These are phyloP conservation scores for Dromiciops gliroides DNA, from an alignment of 2,113 vertebrate species.

Conservation along the genomic window DNA sequence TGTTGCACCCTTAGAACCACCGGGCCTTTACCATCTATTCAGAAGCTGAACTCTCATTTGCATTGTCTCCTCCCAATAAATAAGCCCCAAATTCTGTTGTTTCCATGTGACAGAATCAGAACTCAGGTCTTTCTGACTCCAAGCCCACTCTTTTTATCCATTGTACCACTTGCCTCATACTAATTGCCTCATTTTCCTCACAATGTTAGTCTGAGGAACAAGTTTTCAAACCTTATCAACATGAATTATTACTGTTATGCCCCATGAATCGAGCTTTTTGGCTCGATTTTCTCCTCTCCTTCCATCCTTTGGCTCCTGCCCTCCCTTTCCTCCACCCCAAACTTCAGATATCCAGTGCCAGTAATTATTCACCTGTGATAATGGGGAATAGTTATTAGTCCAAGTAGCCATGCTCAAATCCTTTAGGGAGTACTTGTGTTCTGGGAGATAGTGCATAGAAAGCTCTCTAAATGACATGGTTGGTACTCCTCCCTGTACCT, in stretches of 20 bases:
- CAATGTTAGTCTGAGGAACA: neutral
- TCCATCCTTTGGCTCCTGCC: neutral
- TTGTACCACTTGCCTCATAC: neutral
- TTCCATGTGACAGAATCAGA: too few relatives aligned
- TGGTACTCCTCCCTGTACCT: neutral
- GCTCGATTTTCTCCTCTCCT: neutral
- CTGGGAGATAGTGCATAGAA: neutral
- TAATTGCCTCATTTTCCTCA: neutral
- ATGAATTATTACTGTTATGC: neutral
- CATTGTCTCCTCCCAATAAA: neutral
- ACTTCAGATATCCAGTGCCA: neutral
- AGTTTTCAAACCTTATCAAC: neutral
- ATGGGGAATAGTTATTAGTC: neutral
- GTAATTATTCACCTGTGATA: slow-evolving; percentile 33
- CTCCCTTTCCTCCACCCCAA: neutral
- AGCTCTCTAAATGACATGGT: slow-evolving; percentile 25
- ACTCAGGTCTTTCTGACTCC: neutral
- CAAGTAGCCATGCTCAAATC: neutral
- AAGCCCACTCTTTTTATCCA: neutral
- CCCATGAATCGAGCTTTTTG: neutral
- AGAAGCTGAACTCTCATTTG: neutral
- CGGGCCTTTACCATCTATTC: neutral
- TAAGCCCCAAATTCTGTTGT: too few relatives aligned
- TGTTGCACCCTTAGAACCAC: neutral
- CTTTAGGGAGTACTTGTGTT: slow-evolving; percentile 21